Evolutionary conservation across 2,888 invertebrate species (phyloP).

Genomic region (Pedicia rivosa): DNA sequence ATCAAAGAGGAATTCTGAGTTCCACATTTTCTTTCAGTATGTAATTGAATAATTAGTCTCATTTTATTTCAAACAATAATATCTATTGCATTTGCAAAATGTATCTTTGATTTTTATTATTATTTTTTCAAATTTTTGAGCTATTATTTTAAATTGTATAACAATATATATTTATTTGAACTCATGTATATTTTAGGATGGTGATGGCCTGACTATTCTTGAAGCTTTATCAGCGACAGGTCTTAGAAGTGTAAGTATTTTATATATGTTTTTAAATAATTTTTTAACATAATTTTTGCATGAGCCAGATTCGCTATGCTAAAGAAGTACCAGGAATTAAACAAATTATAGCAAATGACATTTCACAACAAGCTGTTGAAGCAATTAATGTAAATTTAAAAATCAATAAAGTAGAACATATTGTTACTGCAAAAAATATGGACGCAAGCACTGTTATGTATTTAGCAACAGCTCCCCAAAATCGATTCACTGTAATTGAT

Average conservation of each 20-base stretch:
- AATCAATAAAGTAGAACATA: slow-evolving; percentile 53
- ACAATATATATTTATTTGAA: too few species aligned
- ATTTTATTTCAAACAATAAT: too few species aligned
- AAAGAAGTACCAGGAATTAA: slow-evolving; percentile 76
- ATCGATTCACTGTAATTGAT: slow-evolving; percentile 80
- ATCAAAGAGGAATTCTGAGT: too few species aligned
- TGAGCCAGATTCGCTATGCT: slow-evolving; percentile 94
- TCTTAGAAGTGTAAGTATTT: slow-evolving; percentile 75
- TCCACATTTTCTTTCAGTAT: too few species aligned
- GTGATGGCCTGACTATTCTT: slow-evolving; percentile 41
- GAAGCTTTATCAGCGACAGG: slow-evolving; percentile 96
- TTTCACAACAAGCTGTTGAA: slow-evolving; percentile 68
- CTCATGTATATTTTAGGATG: too few species aligned
- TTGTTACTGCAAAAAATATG: slow-evolving; percentile 59
- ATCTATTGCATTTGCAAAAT: too few species aligned
- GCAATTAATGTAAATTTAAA: slow-evolving; percentile 69
- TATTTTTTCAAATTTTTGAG: too few species aligned
- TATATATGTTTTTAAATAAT: too few species aligned
- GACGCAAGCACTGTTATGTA: slow-evolving; percentile 92
- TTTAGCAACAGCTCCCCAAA: slow-evolving; percentile 42
- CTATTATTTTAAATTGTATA: too few species aligned
- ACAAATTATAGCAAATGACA: slow-evolving; percentile 80
- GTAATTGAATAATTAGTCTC: too few species aligned
- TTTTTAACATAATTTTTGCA: too few species aligned
- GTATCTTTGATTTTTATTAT: too few species aligned